A percentile compares a stretch with the other conserved stretches of the same genome.
Evolutionary conservation across 1,140 invertebrate species (phyloP).

Genomic region (Zeugodacus cucurbitae): DNA sequence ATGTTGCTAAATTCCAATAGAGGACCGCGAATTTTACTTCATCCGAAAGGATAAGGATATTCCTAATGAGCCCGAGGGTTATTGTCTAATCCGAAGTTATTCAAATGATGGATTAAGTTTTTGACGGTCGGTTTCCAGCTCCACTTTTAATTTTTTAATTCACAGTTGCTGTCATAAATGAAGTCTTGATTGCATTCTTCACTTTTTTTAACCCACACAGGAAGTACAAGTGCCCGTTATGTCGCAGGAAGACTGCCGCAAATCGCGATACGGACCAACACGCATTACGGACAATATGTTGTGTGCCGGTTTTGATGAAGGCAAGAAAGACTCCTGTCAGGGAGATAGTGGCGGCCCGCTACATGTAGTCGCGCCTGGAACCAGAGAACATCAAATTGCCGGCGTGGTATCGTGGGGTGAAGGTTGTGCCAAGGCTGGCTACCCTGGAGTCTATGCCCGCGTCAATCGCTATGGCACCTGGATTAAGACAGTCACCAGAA

Average conservation of each 20-base stretch:
- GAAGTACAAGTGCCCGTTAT: constrained; percentile 70
- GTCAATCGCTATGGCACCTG: constrained; percentile 76
- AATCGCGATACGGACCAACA: constrained; percentile 49
- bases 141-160: too few species aligned
- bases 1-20: too few species aligned
- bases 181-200: neutral
- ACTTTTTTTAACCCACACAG: constrained; percentile 58
- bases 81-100: too few species aligned
- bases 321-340: constrained; percentile 70
- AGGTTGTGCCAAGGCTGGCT: constrained; percentile 73
- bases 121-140: too few species aligned
- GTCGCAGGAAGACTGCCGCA: constrained; percentile 53
- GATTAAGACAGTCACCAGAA: constrained; percentile 73
- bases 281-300: constrained; percentile 65
- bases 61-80: too few species aligned
- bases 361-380: constrained; percentile 64
- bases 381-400: constrained; percentile 57
- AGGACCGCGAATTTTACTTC: too few species aligned
- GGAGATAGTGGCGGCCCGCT: constrained; percentile 78
- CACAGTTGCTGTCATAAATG: too few species aligned
- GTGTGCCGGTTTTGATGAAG: constrained; percentile 67
- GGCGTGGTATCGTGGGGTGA: constrained; percentile 77
- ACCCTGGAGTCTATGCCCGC: constrained; percentile 79
- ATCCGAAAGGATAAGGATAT: too few species aligned
- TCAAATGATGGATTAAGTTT: too few species aligned